Percentiles rank a stretch among this genome's conserved stretches.
Conservation (phyloP, 2,113 vertebrate species). For the Saccopteryx leptura region DNA sequence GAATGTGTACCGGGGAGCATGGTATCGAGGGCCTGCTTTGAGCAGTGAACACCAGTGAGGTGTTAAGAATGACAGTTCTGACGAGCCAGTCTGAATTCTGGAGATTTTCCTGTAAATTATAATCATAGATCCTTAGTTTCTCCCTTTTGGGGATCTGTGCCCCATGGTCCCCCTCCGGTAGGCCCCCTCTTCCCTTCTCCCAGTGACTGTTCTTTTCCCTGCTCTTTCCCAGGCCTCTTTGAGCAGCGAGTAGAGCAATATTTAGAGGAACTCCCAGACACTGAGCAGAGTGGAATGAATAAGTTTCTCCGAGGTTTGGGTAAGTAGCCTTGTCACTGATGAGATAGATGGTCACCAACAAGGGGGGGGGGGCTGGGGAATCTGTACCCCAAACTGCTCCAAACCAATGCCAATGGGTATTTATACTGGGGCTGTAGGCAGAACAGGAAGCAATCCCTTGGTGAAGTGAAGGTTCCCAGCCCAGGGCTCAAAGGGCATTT, state of each 20-base stretch:
- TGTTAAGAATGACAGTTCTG: neutral
- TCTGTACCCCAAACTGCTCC: neutral
- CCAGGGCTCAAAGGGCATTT: neutral
- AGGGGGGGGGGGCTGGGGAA: neutral
- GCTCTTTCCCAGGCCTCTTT: constrained; percentile 93
- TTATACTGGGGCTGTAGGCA: neutral
- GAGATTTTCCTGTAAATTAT: neutral
- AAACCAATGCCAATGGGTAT: neutral
- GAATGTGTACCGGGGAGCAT: neutral
- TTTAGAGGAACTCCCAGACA: constrained; percentile 98
- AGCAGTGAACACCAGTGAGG: neutral
- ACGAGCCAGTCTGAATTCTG: neutral
- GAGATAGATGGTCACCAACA: neutral
- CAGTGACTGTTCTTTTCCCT: constrained; percentile 13
- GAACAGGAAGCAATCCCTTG: neutral
- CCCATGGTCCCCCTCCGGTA: neutral
- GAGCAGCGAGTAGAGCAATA: constrained; percentile 98
- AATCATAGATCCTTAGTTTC: neutral
- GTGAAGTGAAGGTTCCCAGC: neutral
- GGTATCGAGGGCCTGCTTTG: neutral
- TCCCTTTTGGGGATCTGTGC: neutral
- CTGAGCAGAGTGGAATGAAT: constrained; percentile 98
- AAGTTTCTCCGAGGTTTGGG: constrained; percentile 98
- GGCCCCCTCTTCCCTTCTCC: neutral
- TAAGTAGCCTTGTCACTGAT: constrained; percentile 86